Percentiles rank a stretch among this genome's conserved stretches.
Conservation (phyloP, 2,113 vertebrate species). For the Pygoscelis antarcticus region DNA sequence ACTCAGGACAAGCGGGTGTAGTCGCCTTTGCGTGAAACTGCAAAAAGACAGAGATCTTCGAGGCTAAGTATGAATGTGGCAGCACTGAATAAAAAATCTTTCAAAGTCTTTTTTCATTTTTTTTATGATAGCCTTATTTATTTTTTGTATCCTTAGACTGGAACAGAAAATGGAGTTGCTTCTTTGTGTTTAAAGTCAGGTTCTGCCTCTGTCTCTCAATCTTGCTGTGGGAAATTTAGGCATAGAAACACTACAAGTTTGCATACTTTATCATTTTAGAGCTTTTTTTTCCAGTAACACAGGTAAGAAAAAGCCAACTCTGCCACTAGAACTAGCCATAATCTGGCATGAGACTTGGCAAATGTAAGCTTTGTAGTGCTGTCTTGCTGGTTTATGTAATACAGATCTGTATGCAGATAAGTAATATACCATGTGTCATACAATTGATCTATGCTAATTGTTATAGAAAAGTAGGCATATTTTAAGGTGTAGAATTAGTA, state of each 20-base stretch:
- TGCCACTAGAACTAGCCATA: background rate
- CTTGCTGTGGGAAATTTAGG: background rate
- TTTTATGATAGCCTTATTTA: background rate
- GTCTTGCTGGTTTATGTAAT: background rate
- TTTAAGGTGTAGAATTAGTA: slow-evolving; percentile 18
- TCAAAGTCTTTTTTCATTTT: background rate
- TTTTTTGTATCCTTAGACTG: background rate
- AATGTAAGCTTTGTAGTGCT: background rate
- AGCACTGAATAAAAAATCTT: background rate
- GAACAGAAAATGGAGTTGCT: background rate
- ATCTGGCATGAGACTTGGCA: background rate
- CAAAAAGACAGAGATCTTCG: background rate
- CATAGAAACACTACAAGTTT: background rate
- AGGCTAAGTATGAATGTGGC: background rate
- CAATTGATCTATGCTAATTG: background rate
- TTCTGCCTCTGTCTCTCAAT: background rate
- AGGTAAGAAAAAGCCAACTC: background rate
- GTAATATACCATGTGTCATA: background rate
- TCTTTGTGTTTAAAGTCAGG: background rate
- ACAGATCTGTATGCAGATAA: background rate
- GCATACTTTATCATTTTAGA: background rate
- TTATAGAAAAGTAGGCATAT: slow-evolving; percentile 8
- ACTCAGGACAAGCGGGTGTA: background rate
- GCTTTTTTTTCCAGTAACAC: fast-evolving
- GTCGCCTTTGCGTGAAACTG: background rate